Conservation (phyloP, 2,113 vertebrate genomes). For the Rhadina sibilatrix region DNA sequence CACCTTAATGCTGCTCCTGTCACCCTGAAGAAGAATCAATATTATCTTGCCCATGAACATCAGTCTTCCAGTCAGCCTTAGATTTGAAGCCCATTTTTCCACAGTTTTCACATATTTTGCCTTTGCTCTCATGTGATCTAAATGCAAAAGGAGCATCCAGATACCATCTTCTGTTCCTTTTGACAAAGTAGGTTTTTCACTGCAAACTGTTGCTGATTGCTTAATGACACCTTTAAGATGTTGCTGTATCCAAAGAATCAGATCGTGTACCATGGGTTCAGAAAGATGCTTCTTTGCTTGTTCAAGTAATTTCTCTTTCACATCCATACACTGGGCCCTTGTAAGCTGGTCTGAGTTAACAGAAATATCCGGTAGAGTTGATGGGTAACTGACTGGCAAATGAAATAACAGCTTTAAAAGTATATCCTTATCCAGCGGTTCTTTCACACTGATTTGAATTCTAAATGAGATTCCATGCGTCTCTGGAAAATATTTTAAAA, state of each 20-base stretch:
- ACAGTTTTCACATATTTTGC: conserved; percentile 80
- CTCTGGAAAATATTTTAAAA: conserved; percentile 74
- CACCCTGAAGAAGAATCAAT: conserved; percentile 86
- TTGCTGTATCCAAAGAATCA: conserved; percentile 82
- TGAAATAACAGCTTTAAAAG: conserved; percentile 79
- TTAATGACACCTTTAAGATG: conserved; percentile 69
- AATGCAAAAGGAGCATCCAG: conserved; percentile 78
- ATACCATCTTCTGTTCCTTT: conserved; percentile 28
- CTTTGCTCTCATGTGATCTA: conserved; percentile 89
- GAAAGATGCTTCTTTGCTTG: conserved; percentile 72
- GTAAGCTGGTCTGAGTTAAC: conserved; percentile 78
- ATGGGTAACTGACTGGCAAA: conserved; percentile 79
- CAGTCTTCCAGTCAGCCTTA: conserved; percentile 83
- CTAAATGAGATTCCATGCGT: conserved; percentile 73
- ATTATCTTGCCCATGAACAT: conserved; percentile 83
- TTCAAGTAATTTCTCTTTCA: conserved; percentile 74
- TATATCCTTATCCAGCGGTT: conserved; percentile 51
- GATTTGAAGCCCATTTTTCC: conserved; percentile 80
- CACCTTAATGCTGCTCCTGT: conserved; percentile 81
- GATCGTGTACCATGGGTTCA: conserved; percentile 81
- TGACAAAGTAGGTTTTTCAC: conserved; percentile 24
- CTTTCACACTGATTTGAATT: conserved; percentile 74
- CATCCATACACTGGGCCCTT: conserved; percentile 70
- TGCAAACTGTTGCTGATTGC: background rate
- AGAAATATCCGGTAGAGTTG: conserved; percentile 74